Base-by-base conservation (phyloP, 2,797 vertebrate genomes). In the Liparis tanakae region DNA sequence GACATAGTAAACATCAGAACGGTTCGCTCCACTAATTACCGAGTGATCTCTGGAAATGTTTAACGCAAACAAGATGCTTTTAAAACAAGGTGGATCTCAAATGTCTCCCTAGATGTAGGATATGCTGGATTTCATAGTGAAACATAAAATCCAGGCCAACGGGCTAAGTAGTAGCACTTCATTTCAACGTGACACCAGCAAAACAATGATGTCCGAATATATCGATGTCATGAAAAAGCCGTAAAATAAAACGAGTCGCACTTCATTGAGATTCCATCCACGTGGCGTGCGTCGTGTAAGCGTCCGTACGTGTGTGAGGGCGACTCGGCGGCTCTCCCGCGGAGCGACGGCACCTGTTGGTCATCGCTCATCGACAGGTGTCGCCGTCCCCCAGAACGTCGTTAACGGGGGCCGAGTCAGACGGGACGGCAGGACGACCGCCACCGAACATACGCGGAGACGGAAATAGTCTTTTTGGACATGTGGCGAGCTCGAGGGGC, bases 301-400 rank as follows among this genome's bases (percentile, higher is more conserved):
- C n/a, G 2, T 56, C 41, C 56, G 37, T 57, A 5, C 33, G 72
- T 57, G 59, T 66, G 67, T 39, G 14, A 61, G 72, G 64, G 48
- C 88, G 87, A 87, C 70, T 84, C 85, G 86, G 87, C 88, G 81
- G 62, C 58, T 84, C 77, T 83, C 72, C 80, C 56, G 7, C 37
- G 80, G 82, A 55, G 76, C 44, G 6, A 48, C 7, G 2, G 64
- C 88, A 88, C 84, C 84, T 86, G 86, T 74, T 83, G 81, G 68
- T 76, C 81, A 66, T 59, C 54, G 76, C 81, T 77, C 67, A 56
- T 58, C 61, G 80, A 87, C 82, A 91, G 88, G 87, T 88, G 88
- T 79, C 88, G 70, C 75, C 56, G 14, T 82, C 79, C 65, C 73
- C 33, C 58, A 81, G 86, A 79, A 88, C 85, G 74, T 80, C 84